Percentiles rank a stretch among this genome's conserved stretches.
Conservation (phyloP, 2,888 invertebrate species). For the Lobophora halterata region DNA sequence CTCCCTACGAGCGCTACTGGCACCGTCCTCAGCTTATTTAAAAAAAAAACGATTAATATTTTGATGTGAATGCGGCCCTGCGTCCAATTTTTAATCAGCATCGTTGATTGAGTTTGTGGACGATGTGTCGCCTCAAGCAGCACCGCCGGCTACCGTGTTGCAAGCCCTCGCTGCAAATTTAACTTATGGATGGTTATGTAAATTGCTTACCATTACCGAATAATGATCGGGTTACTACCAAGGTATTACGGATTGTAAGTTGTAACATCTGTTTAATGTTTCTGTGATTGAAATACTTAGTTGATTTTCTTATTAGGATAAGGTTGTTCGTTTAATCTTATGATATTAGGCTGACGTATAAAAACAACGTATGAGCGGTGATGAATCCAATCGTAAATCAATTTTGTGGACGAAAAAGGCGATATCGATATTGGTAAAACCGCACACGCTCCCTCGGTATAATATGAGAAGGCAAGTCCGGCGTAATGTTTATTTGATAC, state of each 20-base stretch:
- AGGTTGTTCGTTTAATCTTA: constrained; percentile 26
- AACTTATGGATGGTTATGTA: neutral
- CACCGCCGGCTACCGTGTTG: constrained; percentile 12
- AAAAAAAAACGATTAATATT: constrained; percentile 31
- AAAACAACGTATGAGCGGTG: constrained; percentile 34
- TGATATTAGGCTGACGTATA: constrained; percentile 33
- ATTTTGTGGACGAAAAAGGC: constrained; percentile 54
- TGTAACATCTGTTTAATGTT: too few relatives aligned
- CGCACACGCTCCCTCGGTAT: constrained; percentile 51
- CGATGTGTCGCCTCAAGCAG: constrained; percentile 38
- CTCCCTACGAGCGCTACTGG: constrained; percentile 40
- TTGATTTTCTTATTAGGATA: constrained; percentile 25
- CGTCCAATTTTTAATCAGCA: constrained; percentile 58
- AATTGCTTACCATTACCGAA: constrained; percentile 2
- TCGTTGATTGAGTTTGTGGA: constrained; percentile 48
- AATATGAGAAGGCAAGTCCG: constrained; percentile 60
- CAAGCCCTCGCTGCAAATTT: neutral
- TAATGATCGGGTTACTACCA: constrained; percentile 1
- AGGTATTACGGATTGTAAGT: too few relatives aligned
- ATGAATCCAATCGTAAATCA: constrained; percentile 56
- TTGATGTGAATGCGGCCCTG: constrained; percentile 39
- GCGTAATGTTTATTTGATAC: constrained; percentile 77
- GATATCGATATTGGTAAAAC: constrained; percentile 59
- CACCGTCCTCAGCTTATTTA: constrained; percentile 31
- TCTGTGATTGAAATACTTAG: constrained; percentile 12